A percentile compares a stretch with the other conserved stretches of the same genome.
Conservation (phyloP, 2,797 vertebrate genomes). For the Tauraco hartlaubi region DNA sequence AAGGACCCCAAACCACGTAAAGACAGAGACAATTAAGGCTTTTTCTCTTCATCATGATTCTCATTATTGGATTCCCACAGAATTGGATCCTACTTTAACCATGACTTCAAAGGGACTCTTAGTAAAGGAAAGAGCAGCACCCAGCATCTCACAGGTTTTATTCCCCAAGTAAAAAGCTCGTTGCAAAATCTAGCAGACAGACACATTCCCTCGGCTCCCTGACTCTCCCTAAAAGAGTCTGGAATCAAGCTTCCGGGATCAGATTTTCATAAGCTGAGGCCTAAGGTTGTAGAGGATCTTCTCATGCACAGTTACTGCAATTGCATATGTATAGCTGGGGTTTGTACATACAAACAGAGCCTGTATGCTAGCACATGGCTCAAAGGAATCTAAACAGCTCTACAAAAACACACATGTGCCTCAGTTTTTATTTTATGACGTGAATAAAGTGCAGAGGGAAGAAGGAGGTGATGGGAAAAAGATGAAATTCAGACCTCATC, state of each 20-base stretch:
- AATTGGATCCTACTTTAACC: neutral
- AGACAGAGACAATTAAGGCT: neutral
- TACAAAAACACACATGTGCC: neutral
- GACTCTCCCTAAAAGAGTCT: neutral
- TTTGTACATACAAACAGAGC: conserved; percentile 21
- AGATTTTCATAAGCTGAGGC: conserved; percentile 48
- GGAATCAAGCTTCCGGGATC: conserved; percentile 6
- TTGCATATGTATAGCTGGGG: conserved; percentile 42
- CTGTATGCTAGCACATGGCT: neutral
- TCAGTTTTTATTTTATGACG: conserved; percentile 38
- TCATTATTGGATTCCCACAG: neutral
- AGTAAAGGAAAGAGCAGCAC: neutral
- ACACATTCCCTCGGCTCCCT: neutral
- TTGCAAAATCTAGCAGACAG: conserved; percentile 11
- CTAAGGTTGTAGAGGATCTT: conserved; percentile 33
- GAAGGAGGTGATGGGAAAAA: conserved; percentile 39
- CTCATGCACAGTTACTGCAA: conserved; percentile 14
- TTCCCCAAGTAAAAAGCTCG: neutral
- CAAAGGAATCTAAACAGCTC: conserved; percentile 34
- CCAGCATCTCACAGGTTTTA: neutral
- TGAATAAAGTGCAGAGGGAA: conserved; percentile 29
- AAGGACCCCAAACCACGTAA: conserved; percentile 4
- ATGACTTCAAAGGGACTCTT: neutral
- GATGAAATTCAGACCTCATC: conserved; percentile 57
- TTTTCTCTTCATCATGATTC: conserved; percentile 27